Base-by-base conservation (phyloP, 2,888 invertebrate species). In the Orchesellides sinensis region DNA sequence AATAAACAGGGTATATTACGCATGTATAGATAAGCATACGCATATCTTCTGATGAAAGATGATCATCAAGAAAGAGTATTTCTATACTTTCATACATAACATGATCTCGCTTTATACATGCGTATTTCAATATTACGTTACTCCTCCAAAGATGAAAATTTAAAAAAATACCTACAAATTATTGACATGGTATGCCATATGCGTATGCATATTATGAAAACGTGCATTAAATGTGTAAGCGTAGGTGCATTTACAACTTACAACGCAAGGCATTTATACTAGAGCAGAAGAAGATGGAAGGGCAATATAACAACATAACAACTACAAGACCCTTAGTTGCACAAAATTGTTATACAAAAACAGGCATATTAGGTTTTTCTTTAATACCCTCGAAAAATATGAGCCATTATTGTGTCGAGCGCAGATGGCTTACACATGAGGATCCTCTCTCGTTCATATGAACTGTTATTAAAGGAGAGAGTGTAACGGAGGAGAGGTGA, bases 401-500 rank as follows among this genome's bases (percentile, higher is more conserved):
- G n/a, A n/a, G n/a, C n/a, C n/a, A n/a, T n/a, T n/a, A n/a, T n/a
- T n/a, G n/a, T n/a, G n/a, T n/a, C n/a, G n/a, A 21, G 56, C 65
- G 81, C 81, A 81, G 81, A 81, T 81, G 81, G 81, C 56, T 25
- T 68, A 74, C 81, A 81, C 68, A 74, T 81, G 79, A 79, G 78
- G 78, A n/a, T n/a, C n/a, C n/a, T n/a, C n/a, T n/a, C n/a, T n/a
- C n/a, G n/a, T n/a, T n/a, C n/a, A n/a, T n/a, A n/a, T n/a, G n/a
- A 21, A 54, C 54, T 52, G 65, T 65, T 65, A 68, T 77, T 69
- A 49, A 3, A 35, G 4, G 69, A n/a, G n/a, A n/a, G n/a, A n/a
- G n/a, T 45, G 63, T 72, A 72, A 72, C 78, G 78, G 70, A 65
- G 72, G 25, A 68, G 27, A 29, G 32, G 21, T 61, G 6, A 66